Evolutionary conservation across 2,888 invertebrate genomes (phyloP), one percentile per base, ranked within the genome.

Genomic region (Hydraecia micacea): DNA sequence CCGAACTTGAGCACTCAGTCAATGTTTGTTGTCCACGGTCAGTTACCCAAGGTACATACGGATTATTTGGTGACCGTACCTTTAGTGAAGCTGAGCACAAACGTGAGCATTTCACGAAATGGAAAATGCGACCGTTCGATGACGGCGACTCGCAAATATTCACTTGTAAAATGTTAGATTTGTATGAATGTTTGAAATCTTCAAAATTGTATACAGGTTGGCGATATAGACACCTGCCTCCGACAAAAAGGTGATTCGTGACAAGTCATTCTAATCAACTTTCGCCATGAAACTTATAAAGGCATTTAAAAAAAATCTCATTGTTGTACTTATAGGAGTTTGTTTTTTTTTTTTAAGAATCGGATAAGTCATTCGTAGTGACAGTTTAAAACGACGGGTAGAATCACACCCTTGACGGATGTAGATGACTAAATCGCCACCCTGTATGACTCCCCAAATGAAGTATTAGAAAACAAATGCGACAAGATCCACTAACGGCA

Each of bases 11-110:
- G 90, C 90, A 91, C 87, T 86, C 87, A 83, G 85, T 79, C 80
- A 80, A 88, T 96, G 94, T 96, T 96, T 97, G 95, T 92, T 90
- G 92, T 89, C 91, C 91, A 97, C 96, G 97, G 97, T 97, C 96
- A 96, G 97, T 96, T 96, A 96, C 91, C 89, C 94, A 92, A 91
- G 89, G 92, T 92, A 95, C 93, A 94, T 94, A 94, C 91, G 91
- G 92, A 90, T 92, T 95, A 93, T 95, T 95, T 95, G 93, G 92
- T 93, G 91, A 91, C 90, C 89, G 80, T 84, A 58, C 58, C 39
- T 65, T n/a, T 28, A n/a, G n/a, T 11, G 21, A 18, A 60, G 2
- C 36, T 55, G 36, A 36, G 18, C n/a, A n/a, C 21, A 52, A 65
- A 66, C 32, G 18, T 49, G 39, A 32, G 15, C 18, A 42, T 60